phyloP scores from a whole-genome alignment of 2,888 invertebrate genomes.

The Rotaria socialis region DNA sequence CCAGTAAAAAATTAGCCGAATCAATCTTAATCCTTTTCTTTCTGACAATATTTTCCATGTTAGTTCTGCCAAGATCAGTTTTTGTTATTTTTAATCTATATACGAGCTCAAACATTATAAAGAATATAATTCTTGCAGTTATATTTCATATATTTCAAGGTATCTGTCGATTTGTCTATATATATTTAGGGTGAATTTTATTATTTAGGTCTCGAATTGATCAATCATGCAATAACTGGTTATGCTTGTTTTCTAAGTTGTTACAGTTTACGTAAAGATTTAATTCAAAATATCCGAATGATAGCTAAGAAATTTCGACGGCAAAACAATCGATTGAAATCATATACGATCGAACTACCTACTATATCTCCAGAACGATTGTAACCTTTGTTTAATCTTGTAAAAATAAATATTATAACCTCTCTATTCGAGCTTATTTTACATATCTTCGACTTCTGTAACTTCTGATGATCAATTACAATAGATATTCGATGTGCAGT shows the following conservation, averaged over 20 bases:
- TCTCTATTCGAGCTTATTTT: not conserved
- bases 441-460: no score
- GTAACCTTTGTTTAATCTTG: not conserved
- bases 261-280: not conserved
- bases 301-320: not conserved
- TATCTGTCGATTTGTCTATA: not conserved
- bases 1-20: conserved; percentile 5
- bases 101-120: not conserved
- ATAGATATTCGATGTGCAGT: no score
- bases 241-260: not conserved
- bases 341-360: not conserved
- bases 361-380: not conserved
- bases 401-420: not conserved
- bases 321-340: not conserved
- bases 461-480: no score
- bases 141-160: not conserved
- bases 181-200: not conserved
- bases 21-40: not conserved
- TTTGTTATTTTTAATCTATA: not conserved
- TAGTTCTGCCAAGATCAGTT: not conserved
- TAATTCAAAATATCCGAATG: not conserved
- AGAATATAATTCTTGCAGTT: not conserved
- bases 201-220: not conserved
- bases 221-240: not conserved
- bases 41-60: conserved; percentile 3